phyloP scores from a whole-genome alignment of 2,113 vertebrate genomes.

The Nyctereutes procyonoides region DNA sequence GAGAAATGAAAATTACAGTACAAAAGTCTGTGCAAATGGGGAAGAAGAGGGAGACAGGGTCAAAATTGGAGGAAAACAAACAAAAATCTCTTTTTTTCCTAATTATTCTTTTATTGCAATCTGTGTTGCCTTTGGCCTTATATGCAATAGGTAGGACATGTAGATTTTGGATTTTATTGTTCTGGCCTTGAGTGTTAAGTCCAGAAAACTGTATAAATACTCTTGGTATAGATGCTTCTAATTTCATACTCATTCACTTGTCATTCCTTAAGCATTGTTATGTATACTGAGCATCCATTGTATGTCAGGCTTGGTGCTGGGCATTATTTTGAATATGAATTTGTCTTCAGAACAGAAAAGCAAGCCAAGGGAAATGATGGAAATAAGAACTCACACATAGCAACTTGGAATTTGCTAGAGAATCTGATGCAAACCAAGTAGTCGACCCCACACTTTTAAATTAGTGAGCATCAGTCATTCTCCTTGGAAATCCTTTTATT shows the following conservation, averaged over 20 bases:
- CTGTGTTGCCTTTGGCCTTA: neutral
- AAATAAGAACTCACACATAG: neutral
- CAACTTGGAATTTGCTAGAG: neutral
- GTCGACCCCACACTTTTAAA: neutral
- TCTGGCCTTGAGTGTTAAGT: neutral
- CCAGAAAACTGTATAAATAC: constrained; percentile 21
- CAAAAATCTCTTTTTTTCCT: neutral
- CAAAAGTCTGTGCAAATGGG: neutral
- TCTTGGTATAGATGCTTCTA: neutral
- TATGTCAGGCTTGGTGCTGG: neutral
- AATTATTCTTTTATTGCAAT: neutral
- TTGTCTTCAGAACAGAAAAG: constrained; percentile 19
- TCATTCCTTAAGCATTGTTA: neutral
- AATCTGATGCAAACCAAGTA: neutral
- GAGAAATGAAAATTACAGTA: neutral
- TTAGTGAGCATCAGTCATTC: neutral
- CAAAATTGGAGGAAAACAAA: constrained; percentile 2
- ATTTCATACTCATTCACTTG: neutral
- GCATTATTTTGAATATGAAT: neutral
- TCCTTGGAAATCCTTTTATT: neutral
- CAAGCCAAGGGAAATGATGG: neutral
- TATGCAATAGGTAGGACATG: neutral
- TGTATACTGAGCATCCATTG: neutral
- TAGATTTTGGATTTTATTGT: neutral
- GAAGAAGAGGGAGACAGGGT: neutral